phyloP scores from a whole-genome alignment of 2,797 vertebrate species.

The Alca torda region DNA sequence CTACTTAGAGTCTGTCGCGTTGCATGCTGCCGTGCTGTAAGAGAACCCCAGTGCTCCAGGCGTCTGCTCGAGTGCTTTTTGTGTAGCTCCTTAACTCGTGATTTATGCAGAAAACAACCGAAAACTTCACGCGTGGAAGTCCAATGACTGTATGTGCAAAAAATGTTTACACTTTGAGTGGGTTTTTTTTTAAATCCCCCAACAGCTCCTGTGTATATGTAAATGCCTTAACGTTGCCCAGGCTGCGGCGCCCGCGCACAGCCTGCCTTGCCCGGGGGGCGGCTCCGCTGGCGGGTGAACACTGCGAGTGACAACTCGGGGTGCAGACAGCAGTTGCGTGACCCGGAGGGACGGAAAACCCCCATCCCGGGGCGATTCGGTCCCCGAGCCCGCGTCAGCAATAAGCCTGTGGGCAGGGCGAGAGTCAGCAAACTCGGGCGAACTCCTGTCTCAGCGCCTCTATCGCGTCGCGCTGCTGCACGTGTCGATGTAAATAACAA shows the following conservation, averaged over 20 bases:
- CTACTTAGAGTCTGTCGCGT: constrained; percentile 23
- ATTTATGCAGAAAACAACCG: constrained; percentile 51
- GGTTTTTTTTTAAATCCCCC: background rate
- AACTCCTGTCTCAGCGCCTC: constrained; percentile 37
- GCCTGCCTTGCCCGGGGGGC: background rate
- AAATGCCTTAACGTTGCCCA: constrained; percentile 42
- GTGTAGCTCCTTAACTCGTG: constrained; percentile 54
- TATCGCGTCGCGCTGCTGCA: constrained; percentile 43
- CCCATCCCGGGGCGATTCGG: background rate
- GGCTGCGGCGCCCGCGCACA: background rate
- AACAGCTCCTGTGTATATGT: constrained; percentile 21
- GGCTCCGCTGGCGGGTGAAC: background rate
- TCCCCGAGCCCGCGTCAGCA: constrained; percentile 63
- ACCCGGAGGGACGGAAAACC: background rate
- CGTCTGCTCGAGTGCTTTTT: constrained; percentile 23
- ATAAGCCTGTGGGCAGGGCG: constrained; percentile 53
- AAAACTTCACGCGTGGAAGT: background rate
- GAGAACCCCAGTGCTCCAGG: constrained; percentile 55
- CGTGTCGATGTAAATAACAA: constrained; percentile 54
- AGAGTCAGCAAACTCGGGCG: background rate
- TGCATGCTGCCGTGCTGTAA: constrained; percentile 70
- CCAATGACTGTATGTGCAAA: background rate
- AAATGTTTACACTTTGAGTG: constrained; percentile 2
- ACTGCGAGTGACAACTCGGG: background rate
- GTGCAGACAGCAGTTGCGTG: background rate